Evolutionary conservation across 1,140 invertebrate genomes (phyloP), one percentile per base, ranked within the genome.

Genomic region (Pseudomyrmex dendroicus): DNA sequence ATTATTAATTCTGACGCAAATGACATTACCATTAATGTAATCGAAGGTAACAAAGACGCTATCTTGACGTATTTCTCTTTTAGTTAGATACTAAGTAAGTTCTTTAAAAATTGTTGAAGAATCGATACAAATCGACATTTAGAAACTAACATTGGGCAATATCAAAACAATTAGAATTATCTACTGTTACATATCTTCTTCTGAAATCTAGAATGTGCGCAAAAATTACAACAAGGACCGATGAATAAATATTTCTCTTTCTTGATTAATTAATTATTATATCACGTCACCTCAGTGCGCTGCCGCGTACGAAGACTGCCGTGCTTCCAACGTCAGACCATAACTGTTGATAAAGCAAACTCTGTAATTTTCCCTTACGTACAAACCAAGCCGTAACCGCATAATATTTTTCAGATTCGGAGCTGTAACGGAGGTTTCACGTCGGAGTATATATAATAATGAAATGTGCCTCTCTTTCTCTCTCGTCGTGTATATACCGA

Each of bases 221-320:
- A 35, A 35, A 35, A 35, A 35, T 35, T 35, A 35, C 35, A 7
- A 35, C 35, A 35, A 35, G 35, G 0, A 35, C 35, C 4, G 35
- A 7, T 35, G 35, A 76, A 0, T 64, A 4, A 22, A 63, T 76
- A 52, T 35, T 64, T 17, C 46, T 48, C n/a, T 22, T 57, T 15
- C 20, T 78, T 78, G 7, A 10, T 68, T 68, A 68, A 59, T 57
- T 68, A 68, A 68, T 78, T 68, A 68, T 78, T 68, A 76, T 8
- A 52, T 52, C 15, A 2, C 15, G 48, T 61, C 54, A 77, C 5
- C 35, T 68, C 25, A 35, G 17, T 57, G 9, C 8, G 8, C 25
- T 25, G 35, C 35, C 35, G 35, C 35, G 0, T 35, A 25, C 25
- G 25, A 25, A 7, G 35, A 35, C 35, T 35, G 35, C 35, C 35